Percentiles rank a stretch among this genome's conserved stretches.
Evolutionary conservation across 2,113 vertebrate species (phyloP).

Genomic region (Typhlomys cinereus): DNA sequence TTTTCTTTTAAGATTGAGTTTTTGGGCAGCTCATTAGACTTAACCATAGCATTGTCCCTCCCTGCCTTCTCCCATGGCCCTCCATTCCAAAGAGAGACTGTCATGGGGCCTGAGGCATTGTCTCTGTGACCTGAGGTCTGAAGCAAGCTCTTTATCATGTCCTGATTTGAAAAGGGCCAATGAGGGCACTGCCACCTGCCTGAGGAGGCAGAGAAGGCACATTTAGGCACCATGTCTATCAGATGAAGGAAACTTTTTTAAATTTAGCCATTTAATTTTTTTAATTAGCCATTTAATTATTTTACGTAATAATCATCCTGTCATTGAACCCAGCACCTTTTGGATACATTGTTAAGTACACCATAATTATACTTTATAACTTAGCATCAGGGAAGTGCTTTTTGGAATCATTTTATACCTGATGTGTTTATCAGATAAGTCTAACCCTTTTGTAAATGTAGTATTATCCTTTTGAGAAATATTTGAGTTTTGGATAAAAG

Average conservation of each 20-base stretch:
- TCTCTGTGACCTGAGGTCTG: constrained; percentile 25
- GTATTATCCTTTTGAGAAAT: not conserved
- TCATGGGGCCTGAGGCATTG: constrained; percentile 35
- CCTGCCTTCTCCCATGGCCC: not conserved
- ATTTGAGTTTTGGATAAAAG: not conserved
- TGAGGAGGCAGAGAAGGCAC: not conserved
- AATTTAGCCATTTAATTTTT: constrained; percentile 36
- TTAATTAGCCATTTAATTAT: constrained; percentile 59
- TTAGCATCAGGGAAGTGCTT: not conserved
- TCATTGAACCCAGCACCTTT: constrained; percentile 19
- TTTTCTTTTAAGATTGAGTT: not conserved
- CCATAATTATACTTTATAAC: constrained; percentile 4
- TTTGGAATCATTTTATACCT: constrained; percentile 10
- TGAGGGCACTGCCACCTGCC: not conserved
- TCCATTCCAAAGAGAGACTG: not conserved
- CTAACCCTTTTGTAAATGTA: not conserved
- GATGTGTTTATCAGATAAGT: not conserved
- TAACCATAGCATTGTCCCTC: not conserved
- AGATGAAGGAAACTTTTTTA: constrained; percentile 9
- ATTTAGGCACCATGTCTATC: not conserved
- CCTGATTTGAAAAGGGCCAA: constrained; percentile 19
- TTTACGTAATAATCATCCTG: constrained; percentile 38
- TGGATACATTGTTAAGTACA: constrained; percentile 14
- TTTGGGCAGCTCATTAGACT: not conserved
- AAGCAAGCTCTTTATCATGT: constrained; percentile 53